Evolutionary conservation across 1,140 invertebrate species (phyloP).

Genomic region (Doryteuthis pealeii): DNA sequence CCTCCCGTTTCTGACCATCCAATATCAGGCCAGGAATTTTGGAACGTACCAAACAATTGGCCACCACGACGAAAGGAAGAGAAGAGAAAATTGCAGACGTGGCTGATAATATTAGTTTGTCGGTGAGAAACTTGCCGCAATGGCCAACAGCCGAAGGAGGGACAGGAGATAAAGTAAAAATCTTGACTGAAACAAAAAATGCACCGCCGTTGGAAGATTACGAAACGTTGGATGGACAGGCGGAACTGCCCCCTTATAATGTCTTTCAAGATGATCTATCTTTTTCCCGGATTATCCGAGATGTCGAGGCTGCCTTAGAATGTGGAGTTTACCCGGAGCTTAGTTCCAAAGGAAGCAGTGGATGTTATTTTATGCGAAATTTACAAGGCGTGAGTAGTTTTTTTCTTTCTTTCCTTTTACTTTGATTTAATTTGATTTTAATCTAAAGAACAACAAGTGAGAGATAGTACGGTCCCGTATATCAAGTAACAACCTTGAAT

Average conservation of each 20-base stretch:
- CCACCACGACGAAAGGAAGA: too few species aligned
- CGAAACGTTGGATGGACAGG: neutral
- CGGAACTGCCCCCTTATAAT: neutral
- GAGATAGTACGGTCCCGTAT: too few species aligned
- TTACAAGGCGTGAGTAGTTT: constrained; percentile 69
- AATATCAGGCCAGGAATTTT: too few species aligned
- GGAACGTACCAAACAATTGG: too few species aligned
- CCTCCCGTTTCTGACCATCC: too few species aligned
- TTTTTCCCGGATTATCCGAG: constrained; percentile 84
- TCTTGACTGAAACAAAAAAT: neutral
- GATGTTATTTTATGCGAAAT: constrained; percentile 98
- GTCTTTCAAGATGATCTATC: constrained; percentile 71
- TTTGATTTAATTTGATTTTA: too few species aligned
- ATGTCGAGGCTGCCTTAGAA: constrained; percentile 91
- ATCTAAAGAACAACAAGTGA: too few species aligned
- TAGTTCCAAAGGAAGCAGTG: constrained; percentile 94
- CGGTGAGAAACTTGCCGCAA: too few species aligned
- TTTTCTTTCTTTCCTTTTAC: too few species aligned
- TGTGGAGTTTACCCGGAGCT: constrained; percentile 89
- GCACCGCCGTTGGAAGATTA: neutral
- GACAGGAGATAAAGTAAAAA: neutral
- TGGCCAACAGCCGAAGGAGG: neutral
- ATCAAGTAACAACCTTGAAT: too few species aligned
- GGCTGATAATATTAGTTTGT: too few species aligned
- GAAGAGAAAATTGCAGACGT: too few species aligned